phyloP scores from a whole-genome alignment of 2,113 vertebrate genomes.

The Peromyscus californicus region DNA sequence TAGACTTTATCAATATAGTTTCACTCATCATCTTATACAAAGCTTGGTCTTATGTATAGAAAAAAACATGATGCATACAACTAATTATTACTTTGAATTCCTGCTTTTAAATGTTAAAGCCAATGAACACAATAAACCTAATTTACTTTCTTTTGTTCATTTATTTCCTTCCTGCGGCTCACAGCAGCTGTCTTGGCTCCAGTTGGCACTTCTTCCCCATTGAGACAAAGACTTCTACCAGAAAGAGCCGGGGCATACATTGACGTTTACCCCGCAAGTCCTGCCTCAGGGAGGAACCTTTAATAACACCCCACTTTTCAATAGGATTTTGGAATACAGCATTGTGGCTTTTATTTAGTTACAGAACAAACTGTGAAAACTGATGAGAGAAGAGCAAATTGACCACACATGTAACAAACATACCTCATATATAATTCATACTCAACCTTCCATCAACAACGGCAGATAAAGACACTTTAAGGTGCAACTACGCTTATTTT shows the following conservation, averaged over 20 bases:
- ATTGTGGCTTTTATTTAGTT: neutral
- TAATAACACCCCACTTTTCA: neutral
- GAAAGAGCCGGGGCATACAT: neutral
- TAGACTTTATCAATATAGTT: neutral
- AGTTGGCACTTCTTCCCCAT: neutral
- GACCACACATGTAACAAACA: neutral
- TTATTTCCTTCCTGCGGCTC: slow-evolving; percentile 21
- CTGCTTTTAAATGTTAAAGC: slow-evolving; percentile 29
- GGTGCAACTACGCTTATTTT: neutral
- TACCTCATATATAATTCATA: neutral
- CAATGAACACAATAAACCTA: slow-evolving; percentile 35
- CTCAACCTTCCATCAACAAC: neutral
- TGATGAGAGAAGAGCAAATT: neutral
- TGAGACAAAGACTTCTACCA: neutral
- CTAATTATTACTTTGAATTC: slow-evolving; percentile 32
- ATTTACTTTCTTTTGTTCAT: slow-evolving; percentile 26
- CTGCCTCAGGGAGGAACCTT: neutral
- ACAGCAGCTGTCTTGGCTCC: slow-evolving; percentile 5
- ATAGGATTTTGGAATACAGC: slow-evolving; percentile 7
- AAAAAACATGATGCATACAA: neutral
- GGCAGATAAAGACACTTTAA: neutral
- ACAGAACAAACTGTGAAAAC: neutral
- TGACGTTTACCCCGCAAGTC: neutral
- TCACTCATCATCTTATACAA: neutral
- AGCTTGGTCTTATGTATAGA: neutral